These are phyloP conservation scores for Malurus splendens DNA, from an alignment of 2,797 vertebrate species.

Conservation along the genomic window DNA sequence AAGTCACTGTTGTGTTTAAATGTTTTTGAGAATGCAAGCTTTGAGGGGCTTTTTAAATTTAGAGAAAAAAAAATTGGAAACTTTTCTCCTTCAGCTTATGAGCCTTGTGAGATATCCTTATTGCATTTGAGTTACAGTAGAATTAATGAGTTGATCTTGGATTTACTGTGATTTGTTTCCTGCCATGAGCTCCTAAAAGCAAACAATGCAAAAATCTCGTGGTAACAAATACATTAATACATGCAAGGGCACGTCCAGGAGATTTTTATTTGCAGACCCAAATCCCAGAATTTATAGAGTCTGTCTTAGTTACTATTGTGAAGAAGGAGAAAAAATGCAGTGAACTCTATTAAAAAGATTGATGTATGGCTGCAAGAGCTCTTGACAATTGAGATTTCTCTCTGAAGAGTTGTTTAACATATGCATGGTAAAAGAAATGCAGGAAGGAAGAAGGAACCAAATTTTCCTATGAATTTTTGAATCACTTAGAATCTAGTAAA, in stretches of 20 bases:
- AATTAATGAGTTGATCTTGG: not conserved
- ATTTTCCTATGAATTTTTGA: not conserved
- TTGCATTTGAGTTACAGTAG: not conserved
- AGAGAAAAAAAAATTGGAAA: not conserved
- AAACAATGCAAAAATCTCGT: not conserved
- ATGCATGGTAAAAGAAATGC: not conserved
- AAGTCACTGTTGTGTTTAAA: not conserved
- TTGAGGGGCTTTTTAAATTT: not conserved
- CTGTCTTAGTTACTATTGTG: constrained; percentile 1
- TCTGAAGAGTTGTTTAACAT: constrained; percentile 15
- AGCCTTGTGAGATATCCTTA: not conserved
- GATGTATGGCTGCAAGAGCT: not conserved
- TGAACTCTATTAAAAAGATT: constrained; percentile 40
- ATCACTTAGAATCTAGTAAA: not conserved
- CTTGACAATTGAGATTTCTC: constrained; percentile 8
- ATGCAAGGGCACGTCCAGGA: not conserved
- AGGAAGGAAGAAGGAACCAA: not conserved
- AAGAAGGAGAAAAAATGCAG: not conserved
- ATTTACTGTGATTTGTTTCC: not conserved
- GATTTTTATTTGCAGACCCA: constrained; percentile 12
- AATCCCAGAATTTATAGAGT: constrained; percentile 31
- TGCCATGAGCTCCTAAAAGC: not conserved
- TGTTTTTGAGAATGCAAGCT: not conserved
- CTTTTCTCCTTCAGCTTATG: not conserved
- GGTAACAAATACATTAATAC: not conserved